A percentile compares a stretch with the other conserved stretches of the same genome.
Conservation (phyloP, 2,113 vertebrate species). For the Spea multiplicata region DNA sequence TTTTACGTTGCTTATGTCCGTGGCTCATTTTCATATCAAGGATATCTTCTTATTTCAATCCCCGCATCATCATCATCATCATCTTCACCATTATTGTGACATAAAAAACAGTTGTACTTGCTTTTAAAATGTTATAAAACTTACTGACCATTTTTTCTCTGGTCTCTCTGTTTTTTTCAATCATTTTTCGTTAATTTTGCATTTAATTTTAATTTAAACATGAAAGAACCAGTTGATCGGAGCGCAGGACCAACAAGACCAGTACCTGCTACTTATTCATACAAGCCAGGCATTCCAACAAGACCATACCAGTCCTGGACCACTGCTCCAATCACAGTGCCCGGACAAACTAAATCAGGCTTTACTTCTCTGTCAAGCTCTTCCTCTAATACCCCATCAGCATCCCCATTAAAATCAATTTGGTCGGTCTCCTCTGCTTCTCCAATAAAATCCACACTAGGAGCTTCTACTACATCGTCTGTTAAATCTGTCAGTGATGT, state of each 20-base stretch:
- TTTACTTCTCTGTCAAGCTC: conserved; percentile 96
- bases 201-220: conserved; percentile 91
- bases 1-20: conserved; percentile 60
- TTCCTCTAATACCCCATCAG: conserved; percentile 96
- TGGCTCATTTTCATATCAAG: conserved; percentile 54
- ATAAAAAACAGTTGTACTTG: conserved; percentile 80
- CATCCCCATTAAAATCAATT: conserved; percentile 97
- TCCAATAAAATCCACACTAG: conserved; percentile 93
- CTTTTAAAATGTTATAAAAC: conserved; percentile 85
- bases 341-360: conserved; percentile 90
- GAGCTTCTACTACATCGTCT: conserved; percentile 90
- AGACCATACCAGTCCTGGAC: conserved; percentile 97
- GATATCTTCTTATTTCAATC: conserved; percentile 62
- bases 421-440: conserved; percentile 97
- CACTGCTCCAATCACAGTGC: conserved; percentile 85
- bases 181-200: conserved; percentile 82
- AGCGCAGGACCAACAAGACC: conserved; percentile 88
- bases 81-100: conserved; percentile 62
- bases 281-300: conserved; percentile 99
- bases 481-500: conserved; percentile 94
- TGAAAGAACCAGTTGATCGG: conserved; percentile 98
- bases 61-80: conserved; percentile 55
- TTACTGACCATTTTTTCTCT: conserved; percentile 97
- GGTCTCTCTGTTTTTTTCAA: conserved; percentile 92
- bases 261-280: conserved; percentile 93